Evolutionary conservation across 2,113 vertebrate species (phyloP), one percentile per base, ranked within the genome.

Genomic region (Rhodinocichla rosea): DNA sequence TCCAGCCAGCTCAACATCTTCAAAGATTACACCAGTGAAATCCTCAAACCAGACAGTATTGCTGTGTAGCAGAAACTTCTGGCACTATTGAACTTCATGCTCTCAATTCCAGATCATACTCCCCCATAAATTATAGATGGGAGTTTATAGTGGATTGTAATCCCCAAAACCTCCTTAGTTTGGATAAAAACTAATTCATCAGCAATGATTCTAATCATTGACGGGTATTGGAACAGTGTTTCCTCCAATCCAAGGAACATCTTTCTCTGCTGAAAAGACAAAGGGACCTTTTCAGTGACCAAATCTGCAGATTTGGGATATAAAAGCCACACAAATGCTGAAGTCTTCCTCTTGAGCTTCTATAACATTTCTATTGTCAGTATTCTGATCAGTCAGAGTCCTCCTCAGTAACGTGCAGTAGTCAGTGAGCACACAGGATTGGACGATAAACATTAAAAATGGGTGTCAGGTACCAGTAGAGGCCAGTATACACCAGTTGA

Each of bases 201-300:
- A 64, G 23, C 24, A 35, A 35, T 35, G 5, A 32, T 57, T 57
- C 32, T 50, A 32, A 75, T 68, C 24, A 30, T 53, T 81, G 62
- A 26, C 96, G 99, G 98, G 99, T 98, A 98, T 99, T 88, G 98
- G 99, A 91, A 98, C 97, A 27, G 94, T 98, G 49, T 96, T 96
- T 79, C 22, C 56, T 99, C 87, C 98, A 99, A 81, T 99, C 99
- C 5, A 97, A 99, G 27, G 98, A 99, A 11, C 98, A 99, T 47
- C 26, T 23, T 37, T 69, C 21, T 40, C 37, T 59, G 53, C 53
- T 86, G 44, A 50, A 68, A 76, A 42, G 26, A 67, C 35, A 50
- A 44, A 76, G 21, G 35, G 21, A 35, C 21, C 26, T 76, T 76
- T 50, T 37, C 71, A 77, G 71, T 32, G 73, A 52, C 37, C 49